These are phyloP conservation scores for Xyliphius kryptos DNA, from an alignment of 2,113 vertebrate species.

Conservation along the genomic window DNA sequence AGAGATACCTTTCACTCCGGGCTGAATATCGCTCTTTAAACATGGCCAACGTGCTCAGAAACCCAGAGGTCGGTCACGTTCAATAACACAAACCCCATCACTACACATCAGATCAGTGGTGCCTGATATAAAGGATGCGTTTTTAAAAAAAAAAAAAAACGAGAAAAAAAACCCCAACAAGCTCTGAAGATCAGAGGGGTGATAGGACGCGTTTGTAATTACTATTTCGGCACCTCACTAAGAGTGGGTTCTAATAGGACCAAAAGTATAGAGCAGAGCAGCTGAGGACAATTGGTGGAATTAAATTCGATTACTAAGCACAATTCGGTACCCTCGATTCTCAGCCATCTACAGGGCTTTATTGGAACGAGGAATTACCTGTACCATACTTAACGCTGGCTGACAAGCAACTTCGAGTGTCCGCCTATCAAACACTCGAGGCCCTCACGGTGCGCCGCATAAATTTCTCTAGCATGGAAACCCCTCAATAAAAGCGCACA, in stretches of 20 bases:
- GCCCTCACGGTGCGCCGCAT: constrained; percentile 7
- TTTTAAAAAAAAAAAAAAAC: too few species aligned
- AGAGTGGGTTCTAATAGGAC: too few species aligned
- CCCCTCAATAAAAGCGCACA: constrained; percentile 12
- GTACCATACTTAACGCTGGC: constrained; percentile 13
- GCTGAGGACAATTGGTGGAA: neutral
- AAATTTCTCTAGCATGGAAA: constrained; percentile 27
- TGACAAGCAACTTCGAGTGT: constrained; percentile 24
- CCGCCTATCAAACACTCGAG: constrained; percentile 16
- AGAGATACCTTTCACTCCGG: constrained; percentile 61
- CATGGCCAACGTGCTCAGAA: constrained; percentile 39
- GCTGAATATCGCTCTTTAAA: constrained; percentile 51
- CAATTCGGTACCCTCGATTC: neutral
- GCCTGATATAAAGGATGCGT: constrained; percentile 21
- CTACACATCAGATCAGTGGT: constrained; percentile 31
- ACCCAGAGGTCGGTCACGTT: constrained; percentile 41
- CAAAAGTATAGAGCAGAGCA: neutral
- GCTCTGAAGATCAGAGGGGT: neutral
- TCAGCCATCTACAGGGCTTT: neutral
- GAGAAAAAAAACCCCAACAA: too few species aligned
- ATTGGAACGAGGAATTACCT: constrained; percentile 8
- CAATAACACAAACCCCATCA: constrained; percentile 34
- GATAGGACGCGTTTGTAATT: neutral
- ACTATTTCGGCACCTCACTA: too few species aligned
- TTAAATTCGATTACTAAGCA: constrained; percentile 16